These are phyloP conservation scores for Syngnathus floridae DNA, from an alignment of 2,113 vertebrate species.

Conservation along the genomic window DNA sequence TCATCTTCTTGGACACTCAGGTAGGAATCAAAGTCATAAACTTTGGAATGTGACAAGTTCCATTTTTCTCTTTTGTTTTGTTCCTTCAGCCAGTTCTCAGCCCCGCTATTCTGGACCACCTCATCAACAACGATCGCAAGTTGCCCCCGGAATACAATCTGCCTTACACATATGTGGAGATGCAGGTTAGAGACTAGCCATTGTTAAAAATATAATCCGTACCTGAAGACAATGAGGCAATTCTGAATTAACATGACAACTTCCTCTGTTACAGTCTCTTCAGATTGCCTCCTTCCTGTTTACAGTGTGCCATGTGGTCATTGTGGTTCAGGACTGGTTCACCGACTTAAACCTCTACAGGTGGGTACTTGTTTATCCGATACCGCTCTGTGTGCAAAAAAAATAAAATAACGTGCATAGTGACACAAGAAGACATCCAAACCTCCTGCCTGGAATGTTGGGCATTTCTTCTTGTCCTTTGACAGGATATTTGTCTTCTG, in stretches of 20 bases:
- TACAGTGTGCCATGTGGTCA: conserved; percentile 86
- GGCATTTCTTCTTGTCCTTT: conserved; percentile 29
- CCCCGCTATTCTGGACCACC: conserved; percentile 84
- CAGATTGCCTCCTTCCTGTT: conserved; percentile 88
- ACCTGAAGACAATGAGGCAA: not conserved
- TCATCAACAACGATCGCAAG: conserved; percentile 91
- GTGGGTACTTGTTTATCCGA: conserved; percentile 48
- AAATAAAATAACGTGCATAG: not conserved
- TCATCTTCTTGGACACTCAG: conserved; percentile 92
- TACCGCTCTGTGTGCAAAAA: not conserved
- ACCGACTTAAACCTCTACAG: conserved; percentile 85
- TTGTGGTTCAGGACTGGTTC: conserved; percentile 90
- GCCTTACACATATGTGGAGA: conserved; percentile 88
- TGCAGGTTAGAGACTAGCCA: conserved; percentile 77
- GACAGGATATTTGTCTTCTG: conserved; percentile 47
- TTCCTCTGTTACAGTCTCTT: conserved; percentile 70
- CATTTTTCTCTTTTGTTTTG: not conserved
- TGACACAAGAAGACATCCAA: not conserved
- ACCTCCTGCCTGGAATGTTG: conserved; percentile 28
- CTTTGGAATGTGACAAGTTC: not conserved
- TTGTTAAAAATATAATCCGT: not conserved
- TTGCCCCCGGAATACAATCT: conserved; percentile 87
- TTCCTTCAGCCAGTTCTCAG: conserved; percentile 80
- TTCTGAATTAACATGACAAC: not conserved
- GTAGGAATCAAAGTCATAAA: conserved; percentile 49